phyloP scores from a whole-genome alignment of 1,140 invertebrate species.

The Stenopsyche tienmushanensis region DNA sequence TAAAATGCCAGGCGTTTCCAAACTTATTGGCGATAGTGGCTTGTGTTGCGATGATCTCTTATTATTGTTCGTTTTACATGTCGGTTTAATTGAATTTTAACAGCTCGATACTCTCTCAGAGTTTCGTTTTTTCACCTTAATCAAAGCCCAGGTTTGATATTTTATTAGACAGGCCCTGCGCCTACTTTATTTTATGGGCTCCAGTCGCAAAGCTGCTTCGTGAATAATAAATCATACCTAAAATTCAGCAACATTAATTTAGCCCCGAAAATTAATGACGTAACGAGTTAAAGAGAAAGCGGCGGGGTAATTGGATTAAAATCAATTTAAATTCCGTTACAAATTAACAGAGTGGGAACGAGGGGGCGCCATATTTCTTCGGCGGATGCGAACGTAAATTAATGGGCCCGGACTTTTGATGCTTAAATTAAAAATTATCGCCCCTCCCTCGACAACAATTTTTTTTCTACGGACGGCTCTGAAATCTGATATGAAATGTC shows the following conservation, averaged over 20 bases:
- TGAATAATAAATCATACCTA: slow-evolving; percentile 28
- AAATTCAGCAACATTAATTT: slow-evolving; percentile 36
- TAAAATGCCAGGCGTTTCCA: too few relatives aligned
- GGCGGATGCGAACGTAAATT: neutral
- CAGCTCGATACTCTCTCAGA: too few relatives aligned
- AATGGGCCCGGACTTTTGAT: neutral
- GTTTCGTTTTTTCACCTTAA: slow-evolving; percentile 2
- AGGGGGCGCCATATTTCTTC: neutral
- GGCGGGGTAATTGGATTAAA: slow-evolving; percentile 32
- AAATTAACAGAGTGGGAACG: slow-evolving; percentile 22
- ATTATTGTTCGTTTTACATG: too few relatives aligned
- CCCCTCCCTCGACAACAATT: too few relatives aligned
- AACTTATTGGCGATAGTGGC: too few relatives aligned
- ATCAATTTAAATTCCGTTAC: slow-evolving; percentile 34
- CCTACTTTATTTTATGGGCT: neutral
- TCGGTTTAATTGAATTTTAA: too few relatives aligned
- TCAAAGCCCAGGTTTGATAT: neutral
- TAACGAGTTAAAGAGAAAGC: slow-evolving; percentile 37
- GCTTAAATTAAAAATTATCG: too few relatives aligned
- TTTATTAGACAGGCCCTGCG: slow-evolving; percentile 5
- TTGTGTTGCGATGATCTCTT: too few relatives aligned
- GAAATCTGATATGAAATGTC: too few relatives aligned
- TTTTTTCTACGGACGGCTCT: too few relatives aligned
- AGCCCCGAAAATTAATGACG: slow-evolving; percentile 34
- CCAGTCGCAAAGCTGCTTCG: slow-evolving; percentile 7